Evolutionary conservation across 1,140 invertebrate species (phyloP), one percentile per base, ranked within the genome.

Genomic region (Drosophila teissieri): DNA sequence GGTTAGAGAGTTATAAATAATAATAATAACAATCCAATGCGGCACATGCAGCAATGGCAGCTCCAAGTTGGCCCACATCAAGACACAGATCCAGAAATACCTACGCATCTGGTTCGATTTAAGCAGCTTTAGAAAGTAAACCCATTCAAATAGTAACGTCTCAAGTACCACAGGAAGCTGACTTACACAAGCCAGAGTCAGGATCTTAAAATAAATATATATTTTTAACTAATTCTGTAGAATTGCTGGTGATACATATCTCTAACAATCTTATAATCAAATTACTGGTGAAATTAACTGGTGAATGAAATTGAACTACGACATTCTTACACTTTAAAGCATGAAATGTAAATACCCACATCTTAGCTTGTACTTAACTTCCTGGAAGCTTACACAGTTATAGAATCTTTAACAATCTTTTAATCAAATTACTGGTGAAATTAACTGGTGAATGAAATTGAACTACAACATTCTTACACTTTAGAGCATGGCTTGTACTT

Each of bases 1-100:
- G 36, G 14, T 42, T 75, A 56, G 74, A 76, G 75, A 69, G 57
- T 69, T 77, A 57, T 74, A 63, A 63, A 60, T 77, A 77, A 77
- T 79, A 68, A 79, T 64, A 82, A 69, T 63, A 78, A 65, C 58
- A 82, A 83, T 72, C 48, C 34, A 76, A 72, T 77, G 36, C 52
- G 58, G 61, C 53, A 70, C 56, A 70, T 68, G 46, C 68, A 62
- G 78, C 76, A 80, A 58, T 80, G 80, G 45, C 82, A 82, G 64
- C 40, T 61, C 58, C 72, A 61, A 62, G 70, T 80, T 83, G 78
- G 77, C 80, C 83, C 80, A 88, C 84, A 74, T 89, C 80, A 89
- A 88, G 39, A 14, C 49, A 19, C 2, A 12, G n/a, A 14, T 37
- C 15, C 11, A 0, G 68, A 78, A 81, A 62, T 76, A 70, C 45